Percentiles rank a stretch among this genome's conserved stretches.
phyloP scores from a whole-genome alignment of 2,113 vertebrate species.

The Prolemur simus region DNA sequence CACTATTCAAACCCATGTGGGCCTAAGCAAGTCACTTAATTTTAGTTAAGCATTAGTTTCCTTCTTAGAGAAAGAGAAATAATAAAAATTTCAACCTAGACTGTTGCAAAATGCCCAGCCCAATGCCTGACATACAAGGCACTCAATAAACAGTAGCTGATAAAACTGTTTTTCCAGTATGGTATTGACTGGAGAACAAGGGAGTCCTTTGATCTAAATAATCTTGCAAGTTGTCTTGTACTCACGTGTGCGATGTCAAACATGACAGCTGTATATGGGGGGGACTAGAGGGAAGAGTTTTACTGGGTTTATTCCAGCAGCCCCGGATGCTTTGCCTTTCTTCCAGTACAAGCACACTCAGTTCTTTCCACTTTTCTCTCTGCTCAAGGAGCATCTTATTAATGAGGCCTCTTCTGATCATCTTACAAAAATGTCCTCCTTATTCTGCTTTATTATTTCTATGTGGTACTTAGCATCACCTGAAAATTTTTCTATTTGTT shows the following conservation, averaged over 20 bases:
- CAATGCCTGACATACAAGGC: neutral
- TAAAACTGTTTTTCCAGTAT: neutral
- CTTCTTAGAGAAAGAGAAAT: neutral
- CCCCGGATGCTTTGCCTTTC: neutral
- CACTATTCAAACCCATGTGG: neutral
- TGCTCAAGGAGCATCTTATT: neutral
- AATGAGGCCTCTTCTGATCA: neutral
- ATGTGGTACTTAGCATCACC: neutral
- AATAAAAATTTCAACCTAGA: neutral
- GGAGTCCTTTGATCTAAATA: neutral
- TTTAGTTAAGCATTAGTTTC: neutral
- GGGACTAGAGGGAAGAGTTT: neutral
- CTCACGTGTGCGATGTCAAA: neutral
- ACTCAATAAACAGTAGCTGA: neutral
- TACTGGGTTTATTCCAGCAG: neutral
- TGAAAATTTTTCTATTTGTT: neutral
- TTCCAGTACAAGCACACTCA: neutral
- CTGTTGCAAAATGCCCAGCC: neutral
- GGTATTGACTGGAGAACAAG: neutral
- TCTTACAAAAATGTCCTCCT: neutral
- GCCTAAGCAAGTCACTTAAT: neutral
- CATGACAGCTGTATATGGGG: fast-evolving
- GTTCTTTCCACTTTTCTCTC: neutral
- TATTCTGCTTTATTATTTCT: neutral
- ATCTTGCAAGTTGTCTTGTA: neutral